phyloP scores from a whole-genome alignment of 2,888 invertebrate species.

The Scaptomyza parva region DNA sequence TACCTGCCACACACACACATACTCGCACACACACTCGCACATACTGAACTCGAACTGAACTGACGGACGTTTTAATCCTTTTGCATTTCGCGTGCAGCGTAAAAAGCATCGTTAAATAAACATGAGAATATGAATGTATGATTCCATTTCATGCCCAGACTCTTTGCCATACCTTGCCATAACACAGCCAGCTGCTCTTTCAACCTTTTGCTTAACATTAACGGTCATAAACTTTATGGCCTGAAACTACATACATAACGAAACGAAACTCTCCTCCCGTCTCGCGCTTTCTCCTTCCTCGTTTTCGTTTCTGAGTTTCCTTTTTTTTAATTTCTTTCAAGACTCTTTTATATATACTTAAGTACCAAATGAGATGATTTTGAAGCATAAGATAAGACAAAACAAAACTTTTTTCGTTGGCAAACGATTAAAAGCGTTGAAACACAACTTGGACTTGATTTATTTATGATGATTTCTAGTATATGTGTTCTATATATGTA shows the following conservation, averaged over 20 bases:
- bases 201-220: constrained; percentile 28
- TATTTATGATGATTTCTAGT: constrained; percentile 10
- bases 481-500: no score
- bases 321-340: constrained; percentile 40
- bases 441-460: constrained; percentile 9
- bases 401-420: constrained; percentile 15
- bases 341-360: constrained; percentile 29
- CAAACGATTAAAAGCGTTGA: constrained; percentile 36
- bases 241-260: constrained; percentile 43
- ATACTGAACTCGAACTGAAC: no score
- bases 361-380: constrained; percentile 8
- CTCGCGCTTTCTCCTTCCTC: background rate
- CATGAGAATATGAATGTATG: constrained; percentile 78
- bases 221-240: constrained; percentile 54
- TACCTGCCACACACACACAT: constrained; percentile 10
- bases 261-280: background rate
- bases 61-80: constrained; percentile 70
- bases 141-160: constrained; percentile 46
- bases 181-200: constrained; percentile 12
- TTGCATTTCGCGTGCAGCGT: constrained; percentile 71
- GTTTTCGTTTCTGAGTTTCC: constrained; percentile 9
- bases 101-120: constrained; percentile 80
- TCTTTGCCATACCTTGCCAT: constrained; percentile 9
- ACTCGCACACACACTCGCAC: constrained; percentile 7
- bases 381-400: background rate